Evolutionary conservation across 2,888 invertebrate genomes (phyloP), one percentile per base, ranked within the genome.

Genomic region (Phymatocera aterrima): DNA sequence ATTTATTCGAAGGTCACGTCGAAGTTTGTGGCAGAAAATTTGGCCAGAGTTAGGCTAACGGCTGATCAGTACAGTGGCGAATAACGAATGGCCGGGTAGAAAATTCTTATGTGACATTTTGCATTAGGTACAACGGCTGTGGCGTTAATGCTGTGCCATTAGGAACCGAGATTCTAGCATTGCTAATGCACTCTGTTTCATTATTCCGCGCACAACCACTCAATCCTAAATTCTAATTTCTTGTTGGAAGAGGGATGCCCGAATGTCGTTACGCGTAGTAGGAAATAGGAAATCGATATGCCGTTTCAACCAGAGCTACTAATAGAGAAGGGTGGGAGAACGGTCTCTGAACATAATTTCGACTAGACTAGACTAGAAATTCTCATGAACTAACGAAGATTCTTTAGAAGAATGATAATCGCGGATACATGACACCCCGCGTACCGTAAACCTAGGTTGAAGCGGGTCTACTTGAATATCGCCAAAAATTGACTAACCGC

Each of bases 111-210:
- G 24, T 10, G 28, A 15, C 24, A 57, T 28, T 57, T 57, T 57
- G 28, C 57, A 15, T 12, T 24, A 21, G 57, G 24, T 57, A 28
- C 28, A 57, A 57, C 12, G 57, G 28, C 15, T 12, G 28, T 57
- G 28, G 57, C 57, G 1, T 12, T 15, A 57, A 57, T 10, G 57
- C 15, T 12, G 28, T 57, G 15, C 10, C 57, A 57, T 57, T 24
- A 12, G 28, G 24, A 57, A 28, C 57, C 57, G 57, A 24, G 57
- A 5, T 57, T 57, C 57, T 28, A 12, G 28, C 12, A 57, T 57
- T 57, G 57, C 57, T 28, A 57, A 57, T 57, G 57, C 57, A n/a
- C n/a, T n/a, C n/a, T 28, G 57, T 57, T 57, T 57, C 57, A 57
- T 57, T 57, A 57, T 28, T 28, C 57, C 15, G 0, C 24, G 28